A percentile compares a stretch with the other conserved stretches of the same genome.
These are phyloP conservation scores for Lithophane semibrunnea DNA, from an alignment of 2,888 invertebrate species.

Conservation along the genomic window DNA sequence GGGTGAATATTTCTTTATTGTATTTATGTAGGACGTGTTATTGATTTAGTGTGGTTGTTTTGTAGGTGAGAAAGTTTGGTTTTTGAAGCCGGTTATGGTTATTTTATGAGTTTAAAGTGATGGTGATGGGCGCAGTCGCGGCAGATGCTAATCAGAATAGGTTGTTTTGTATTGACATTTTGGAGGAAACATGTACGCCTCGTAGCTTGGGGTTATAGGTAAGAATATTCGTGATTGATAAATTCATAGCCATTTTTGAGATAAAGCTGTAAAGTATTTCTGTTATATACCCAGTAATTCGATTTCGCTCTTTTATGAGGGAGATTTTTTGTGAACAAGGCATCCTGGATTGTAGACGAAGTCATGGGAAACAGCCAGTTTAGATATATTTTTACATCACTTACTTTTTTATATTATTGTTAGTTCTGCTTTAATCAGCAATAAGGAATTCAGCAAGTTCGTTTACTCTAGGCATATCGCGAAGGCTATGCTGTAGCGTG, in stretches of 20 bases:
- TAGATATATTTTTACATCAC: too few relatives aligned
- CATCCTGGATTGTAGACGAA: too few relatives aligned
- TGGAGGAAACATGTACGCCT: too few relatives aligned
- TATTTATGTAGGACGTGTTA: constrained; percentile 47
- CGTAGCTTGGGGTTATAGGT: too few relatives aligned
- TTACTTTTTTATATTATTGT: neutral
- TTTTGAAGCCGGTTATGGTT: constrained; percentile 1
- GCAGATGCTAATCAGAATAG: neutral
- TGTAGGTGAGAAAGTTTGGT: constrained; percentile 13
- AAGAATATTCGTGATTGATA: neutral
- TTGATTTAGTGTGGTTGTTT: constrained; percentile 52
- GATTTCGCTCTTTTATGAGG: too few relatives aligned
- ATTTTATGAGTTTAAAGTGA: neutral
- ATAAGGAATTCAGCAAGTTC: neutral
- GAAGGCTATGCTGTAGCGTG: constrained; percentile 42
- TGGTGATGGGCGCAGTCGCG: neutral
- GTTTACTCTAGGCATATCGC: constrained; percentile 2
- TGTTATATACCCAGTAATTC: too few relatives aligned
- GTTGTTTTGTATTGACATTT: neutral
- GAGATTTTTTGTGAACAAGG: too few relatives aligned
- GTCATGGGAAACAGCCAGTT: too few relatives aligned
- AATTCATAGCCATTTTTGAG: neutral
- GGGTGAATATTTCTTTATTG: constrained; percentile 55
- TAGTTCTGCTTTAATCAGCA: neutral
- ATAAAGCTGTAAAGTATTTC: neutral